Conservation (phyloP, 1,140 invertebrate species). For the Diorhabda carinulata region DNA sequence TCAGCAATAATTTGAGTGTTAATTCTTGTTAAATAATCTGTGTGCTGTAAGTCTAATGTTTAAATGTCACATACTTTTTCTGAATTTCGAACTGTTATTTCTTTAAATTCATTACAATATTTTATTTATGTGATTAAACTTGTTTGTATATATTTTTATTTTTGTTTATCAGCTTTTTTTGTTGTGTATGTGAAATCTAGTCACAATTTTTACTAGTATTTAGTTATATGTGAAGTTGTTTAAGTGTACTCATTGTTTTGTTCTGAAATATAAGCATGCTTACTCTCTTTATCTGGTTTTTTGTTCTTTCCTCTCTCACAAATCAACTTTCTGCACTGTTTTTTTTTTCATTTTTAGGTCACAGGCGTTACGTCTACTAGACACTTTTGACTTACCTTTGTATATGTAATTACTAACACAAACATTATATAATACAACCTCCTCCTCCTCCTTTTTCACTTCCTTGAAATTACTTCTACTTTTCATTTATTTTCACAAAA, state of each 20-base stretch:
- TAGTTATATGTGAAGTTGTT: not conserved
- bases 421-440: not conserved
- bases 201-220: too few relatives aligned
- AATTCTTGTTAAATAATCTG: too few relatives aligned
- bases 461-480: not conserved
- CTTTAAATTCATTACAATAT: too few relatives aligned
- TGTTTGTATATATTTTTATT: too few relatives aligned
- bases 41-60: too few relatives aligned
- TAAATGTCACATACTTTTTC: too few relatives aligned
- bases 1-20: too few relatives aligned
- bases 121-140: too few relatives aligned
- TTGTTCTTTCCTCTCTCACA: slow-evolving; percentile 33
- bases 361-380: slow-evolving; percentile 58
- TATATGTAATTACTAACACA: slow-evolving; percentile 22
- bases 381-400: slow-evolving; percentile 33
- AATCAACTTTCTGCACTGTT: slow-evolving; percentile 40
- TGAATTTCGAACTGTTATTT: too few relatives aligned
- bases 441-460: not conserved
- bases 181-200: too few relatives aligned
- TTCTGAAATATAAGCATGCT: slow-evolving; percentile 37
- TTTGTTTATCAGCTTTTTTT: too few relatives aligned
- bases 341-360: slow-evolving; percentile 52
- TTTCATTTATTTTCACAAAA: not conserved
- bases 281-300: slow-evolving; percentile 30
- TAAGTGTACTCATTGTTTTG: slow-evolving; percentile 11